Percentiles rank a stretch among this genome's conserved stretches.
These are phyloP conservation scores for Cecropterus lyciades DNA, from an alignment of 1,140 invertebrate species.

Conservation along the genomic window DNA sequence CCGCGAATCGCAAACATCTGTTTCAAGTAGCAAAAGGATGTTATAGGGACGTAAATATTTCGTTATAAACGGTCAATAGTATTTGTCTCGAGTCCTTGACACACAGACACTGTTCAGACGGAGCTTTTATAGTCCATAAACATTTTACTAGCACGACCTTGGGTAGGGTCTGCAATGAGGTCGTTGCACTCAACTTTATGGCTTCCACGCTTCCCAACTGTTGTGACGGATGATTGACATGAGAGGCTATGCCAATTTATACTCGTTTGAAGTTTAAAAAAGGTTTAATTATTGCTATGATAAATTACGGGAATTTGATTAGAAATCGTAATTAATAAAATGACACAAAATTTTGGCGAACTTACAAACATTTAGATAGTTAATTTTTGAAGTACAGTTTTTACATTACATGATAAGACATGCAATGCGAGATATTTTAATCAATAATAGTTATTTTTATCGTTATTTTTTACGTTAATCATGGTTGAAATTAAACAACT, in stretches of 20 bases:
- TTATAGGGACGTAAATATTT: conserved; percentile 40
- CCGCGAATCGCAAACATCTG: conserved; percentile 10
- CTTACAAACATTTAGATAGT: too few relatives aligned
- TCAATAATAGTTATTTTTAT: too few relatives aligned
- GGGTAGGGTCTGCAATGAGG: conserved; percentile 78
- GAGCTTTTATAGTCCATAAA: conserved; percentile 82
- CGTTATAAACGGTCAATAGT: conserved; percentile 54
- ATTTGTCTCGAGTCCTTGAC: conserved; percentile 78
- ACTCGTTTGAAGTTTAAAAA: too few relatives aligned
- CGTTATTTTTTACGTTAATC: too few relatives aligned
- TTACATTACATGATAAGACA: too few relatives aligned
- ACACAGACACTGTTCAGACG: conserved; percentile 78
- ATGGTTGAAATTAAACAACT: too few relatives aligned
- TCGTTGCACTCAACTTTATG: conserved; percentile 76
- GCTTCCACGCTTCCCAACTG: conserved; percentile 45
- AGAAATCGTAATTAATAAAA: too few relatives aligned
- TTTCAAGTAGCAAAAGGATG: conserved; percentile 4
- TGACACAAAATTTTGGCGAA: too few relatives aligned
- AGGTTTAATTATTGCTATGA: too few relatives aligned
- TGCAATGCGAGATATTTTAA: too few relatives aligned
- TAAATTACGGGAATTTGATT: too few relatives aligned
- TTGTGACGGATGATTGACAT: conserved; percentile 50
- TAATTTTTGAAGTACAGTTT: too few relatives aligned
- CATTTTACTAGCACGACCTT: conserved; percentile 82
- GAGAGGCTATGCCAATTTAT: conserved; percentile 9